These are phyloP conservation scores for Upupa epops DNA, from an alignment of 2,113 vertebrate genomes.

Conservation along the genomic window DNA sequence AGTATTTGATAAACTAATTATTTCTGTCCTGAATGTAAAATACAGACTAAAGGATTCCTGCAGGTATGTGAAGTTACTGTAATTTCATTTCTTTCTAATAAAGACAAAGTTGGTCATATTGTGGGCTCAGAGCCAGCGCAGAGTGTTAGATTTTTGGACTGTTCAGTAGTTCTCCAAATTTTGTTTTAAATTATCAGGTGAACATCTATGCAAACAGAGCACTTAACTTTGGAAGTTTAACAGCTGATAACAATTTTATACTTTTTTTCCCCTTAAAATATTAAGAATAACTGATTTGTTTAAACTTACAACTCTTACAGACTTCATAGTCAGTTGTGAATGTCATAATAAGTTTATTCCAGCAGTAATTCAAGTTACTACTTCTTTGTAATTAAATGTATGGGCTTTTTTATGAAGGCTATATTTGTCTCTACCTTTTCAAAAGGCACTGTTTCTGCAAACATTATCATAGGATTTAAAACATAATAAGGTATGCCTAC, in stretches of 20 bases:
- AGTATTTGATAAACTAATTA: background rate
- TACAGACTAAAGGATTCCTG: background rate
- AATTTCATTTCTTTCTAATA: background rate
- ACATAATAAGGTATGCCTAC: background rate
- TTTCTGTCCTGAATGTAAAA: background rate
- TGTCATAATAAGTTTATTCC: background rate
- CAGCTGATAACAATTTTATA: background rate
- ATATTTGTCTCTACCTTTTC: background rate
- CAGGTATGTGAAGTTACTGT: background rate
- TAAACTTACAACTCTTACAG: no score
- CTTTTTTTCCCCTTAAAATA: background rate
- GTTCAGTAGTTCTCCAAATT: no score
- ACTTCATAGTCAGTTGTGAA: background rate
- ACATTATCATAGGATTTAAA: background rate
- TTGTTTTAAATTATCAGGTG: no score
- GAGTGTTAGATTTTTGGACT: background rate
- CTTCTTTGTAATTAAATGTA: background rate
- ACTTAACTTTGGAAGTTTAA: background rate
- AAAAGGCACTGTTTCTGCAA: background rate
- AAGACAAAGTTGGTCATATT: background rate
- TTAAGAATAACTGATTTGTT: background rate
- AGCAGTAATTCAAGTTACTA: background rate
- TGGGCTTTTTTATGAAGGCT: background rate
- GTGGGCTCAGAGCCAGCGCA: background rate
- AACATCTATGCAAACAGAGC: no score